Evolutionary conservation across 1,140 invertebrate species (phyloP), one percentile per base, ranked within the genome.

Genomic region (Meloidogyne chitwoodi): DNA sequence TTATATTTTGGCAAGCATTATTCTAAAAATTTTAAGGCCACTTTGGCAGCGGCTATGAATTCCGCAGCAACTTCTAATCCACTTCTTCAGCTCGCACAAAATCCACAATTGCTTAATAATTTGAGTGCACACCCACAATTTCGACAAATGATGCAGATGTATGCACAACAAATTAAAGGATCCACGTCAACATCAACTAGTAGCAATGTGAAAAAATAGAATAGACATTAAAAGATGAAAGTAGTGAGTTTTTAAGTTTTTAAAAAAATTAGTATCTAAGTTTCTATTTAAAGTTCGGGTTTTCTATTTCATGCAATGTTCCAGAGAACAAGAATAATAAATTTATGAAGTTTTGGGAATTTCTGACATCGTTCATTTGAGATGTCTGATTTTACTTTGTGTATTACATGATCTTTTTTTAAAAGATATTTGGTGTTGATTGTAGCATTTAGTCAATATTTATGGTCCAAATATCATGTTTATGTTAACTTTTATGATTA

Each of bases 91-190:
- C 70, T 38, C 24, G 24, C 22, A 19, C 22, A 69, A 19, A 76
- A 76, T 29, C 27, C 19, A 41, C 61, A 76, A 41, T 38, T 76
- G 44, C n/a, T 76, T n/a, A 76, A 34, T 74, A 75, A 76, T 22
- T 48, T 82, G 3, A 80, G 31, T 68, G 64, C 34, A n/a, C 81
- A 81, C 65, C 78, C 78, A 6, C 78, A 79, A 61, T 27, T 79
- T 8, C 79, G 78, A 34, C 78, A 79, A 48, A 56, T 79, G 44
- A 80, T 82, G 26, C 78, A 79, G 31, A 27, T 69, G 24, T 67
- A 81, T 12, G 2, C 48, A 38, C 77, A 80, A 38, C 78, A 80
- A 48, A 81, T 68, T 73, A 73, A 73, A 22, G 71, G 56, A 34
- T 24, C 44, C 2, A 19, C 48, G 1, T n/a, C 48, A 2, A 56